Base-by-base conservation (phyloP, 2,113 vertebrate species). In the Gobio gobio region DNA sequence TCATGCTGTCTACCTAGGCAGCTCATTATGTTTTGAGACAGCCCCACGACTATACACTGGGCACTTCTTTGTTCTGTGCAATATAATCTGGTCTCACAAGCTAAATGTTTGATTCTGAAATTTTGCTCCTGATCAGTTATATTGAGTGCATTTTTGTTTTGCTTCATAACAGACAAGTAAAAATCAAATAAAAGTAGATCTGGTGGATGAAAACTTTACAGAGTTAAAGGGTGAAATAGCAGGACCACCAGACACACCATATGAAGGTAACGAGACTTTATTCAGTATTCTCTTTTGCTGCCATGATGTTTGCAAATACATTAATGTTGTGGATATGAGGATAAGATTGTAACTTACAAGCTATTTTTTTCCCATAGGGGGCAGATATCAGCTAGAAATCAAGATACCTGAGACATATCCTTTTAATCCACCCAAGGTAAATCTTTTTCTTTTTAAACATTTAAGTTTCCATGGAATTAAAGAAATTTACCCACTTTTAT, bases 331-430 rank as follows among this genome's bases (percentile, higher is more conserved):
- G 5, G 24, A 20, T 33, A 33, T 20, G 5, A 49, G 5, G 24
- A 20, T 33, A 33, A 12, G 10, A 68, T 5, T 22, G 16, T 56
- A 13, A 59, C 22, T 56, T 22, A 36, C 26, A 12, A 29, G 4
- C 4, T 43, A 4, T 56, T 78, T 78, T 33, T 72, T 26, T 12
- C 18, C 29, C 5, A 56, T 22, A 99, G 98, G 98, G 91, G 98
- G 98, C 91, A 95, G 97, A 91, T 99, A 96, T 92, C 97, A 99
- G 73, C 94, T 99, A 93, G 98, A 99, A 94, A 99, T 99, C 89
- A 99, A 99, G 97, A 99, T 99, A 89, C 98, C 98, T 91, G 98
- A 99, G 96, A 99, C 98, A 13, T 99, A 99, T 94, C 98, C 98
- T 0, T 99, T 99, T 93, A 99, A 99, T 91, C 98, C 98, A 7